A percentile compares a stretch with the other conserved stretches of the same genome.
These are phyloP conservation scores for Zaprionus obscuricornis DNA, from an alignment of 2,888 invertebrate genomes.

Conservation along the genomic window DNA sequence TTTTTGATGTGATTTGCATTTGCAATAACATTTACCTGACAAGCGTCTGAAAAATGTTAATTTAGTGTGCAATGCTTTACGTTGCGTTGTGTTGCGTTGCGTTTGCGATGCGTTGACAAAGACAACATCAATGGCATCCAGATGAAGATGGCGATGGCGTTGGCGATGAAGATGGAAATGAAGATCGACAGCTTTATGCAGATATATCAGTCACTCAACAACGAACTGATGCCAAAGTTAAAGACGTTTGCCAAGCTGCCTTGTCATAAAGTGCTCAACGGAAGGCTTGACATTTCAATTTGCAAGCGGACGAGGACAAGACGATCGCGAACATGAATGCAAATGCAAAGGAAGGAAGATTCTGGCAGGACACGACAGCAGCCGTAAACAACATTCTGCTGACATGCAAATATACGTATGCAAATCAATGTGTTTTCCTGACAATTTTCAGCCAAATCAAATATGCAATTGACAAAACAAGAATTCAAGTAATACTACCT, in stretches of 20 bases:
- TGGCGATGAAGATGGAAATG: constrained; percentile 40
- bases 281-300: constrained; percentile 75
- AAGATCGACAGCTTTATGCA: constrained; percentile 23
- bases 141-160: constrained; percentile 53
- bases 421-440: constrained; percentile 64
- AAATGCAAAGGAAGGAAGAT: constrained; percentile 16
- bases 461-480: constrained; percentile 57
- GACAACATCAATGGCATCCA: constrained; percentile 24
- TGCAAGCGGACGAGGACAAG: constrained; percentile 58
- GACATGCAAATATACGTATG: constrained; percentile 76
- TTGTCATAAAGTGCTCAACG: constrained; percentile 74
- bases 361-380: constrained; percentile 14
- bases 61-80: constrained; percentile 68
- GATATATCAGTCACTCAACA: constrained; percentile 70
- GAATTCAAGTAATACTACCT: constrained; percentile 30
- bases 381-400: constrained; percentile 40
- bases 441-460: constrained; percentile 72
- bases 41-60: constrained; percentile 74
- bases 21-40: constrained; percentile 71
- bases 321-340: constrained; percentile 20
- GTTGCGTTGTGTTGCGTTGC: constrained; percentile 27
- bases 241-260: constrained; percentile 58
- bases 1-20: constrained; percentile 66
- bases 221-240: constrained; percentile 23
- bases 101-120: constrained; percentile 41